Conservation (phyloP, 2,888 invertebrate genomes). For the Thelaira solivaga region DNA sequence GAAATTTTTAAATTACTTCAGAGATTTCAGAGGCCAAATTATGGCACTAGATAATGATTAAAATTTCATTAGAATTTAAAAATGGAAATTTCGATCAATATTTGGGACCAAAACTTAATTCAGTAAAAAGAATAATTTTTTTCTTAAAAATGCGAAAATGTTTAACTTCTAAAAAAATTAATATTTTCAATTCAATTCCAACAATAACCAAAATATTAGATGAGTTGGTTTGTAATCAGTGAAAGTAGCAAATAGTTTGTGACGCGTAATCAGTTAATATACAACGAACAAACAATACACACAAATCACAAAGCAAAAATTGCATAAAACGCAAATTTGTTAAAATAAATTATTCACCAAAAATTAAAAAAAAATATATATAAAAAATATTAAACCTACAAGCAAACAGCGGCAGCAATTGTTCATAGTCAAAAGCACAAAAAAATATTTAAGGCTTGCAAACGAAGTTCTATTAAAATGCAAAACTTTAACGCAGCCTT, state of each 20-base stretch:
- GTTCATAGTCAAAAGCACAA: conserved; percentile 19
- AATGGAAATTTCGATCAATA: too few species aligned
- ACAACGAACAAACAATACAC: background rate
- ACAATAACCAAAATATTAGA: background rate
- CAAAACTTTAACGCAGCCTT: conserved; percentile 52
- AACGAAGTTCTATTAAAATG: conserved; percentile 59
- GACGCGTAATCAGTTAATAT: conserved; percentile 29
- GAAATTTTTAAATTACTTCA: too few species aligned
- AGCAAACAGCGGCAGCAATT: conserved; percentile 25
- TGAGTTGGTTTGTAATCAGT: conserved; percentile 37
- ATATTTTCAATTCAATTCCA: too few species aligned
- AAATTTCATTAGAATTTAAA: too few species aligned
- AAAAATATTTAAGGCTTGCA: background rate
- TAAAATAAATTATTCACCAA: conserved; percentile 30
- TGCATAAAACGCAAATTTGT: conserved; percentile 54
- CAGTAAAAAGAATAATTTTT: too few species aligned
- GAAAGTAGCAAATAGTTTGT: conserved; percentile 40
- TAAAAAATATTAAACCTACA: conserved; percentile 29
- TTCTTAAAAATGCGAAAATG: conserved; percentile 23
- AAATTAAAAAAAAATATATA: conserved; percentile 31
- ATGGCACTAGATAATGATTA: too few species aligned
- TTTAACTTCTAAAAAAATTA: background rate
- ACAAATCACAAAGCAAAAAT: conserved; percentile 21
- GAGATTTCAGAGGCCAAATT: too few species aligned
- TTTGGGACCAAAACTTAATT: too few species aligned